A percentile compares a stretch with the other conserved stretches of the same genome.
These are phyloP conservation scores for Turdus rufiventris DNA, from an alignment of 2,113 vertebrate species.

Conservation along the genomic window DNA sequence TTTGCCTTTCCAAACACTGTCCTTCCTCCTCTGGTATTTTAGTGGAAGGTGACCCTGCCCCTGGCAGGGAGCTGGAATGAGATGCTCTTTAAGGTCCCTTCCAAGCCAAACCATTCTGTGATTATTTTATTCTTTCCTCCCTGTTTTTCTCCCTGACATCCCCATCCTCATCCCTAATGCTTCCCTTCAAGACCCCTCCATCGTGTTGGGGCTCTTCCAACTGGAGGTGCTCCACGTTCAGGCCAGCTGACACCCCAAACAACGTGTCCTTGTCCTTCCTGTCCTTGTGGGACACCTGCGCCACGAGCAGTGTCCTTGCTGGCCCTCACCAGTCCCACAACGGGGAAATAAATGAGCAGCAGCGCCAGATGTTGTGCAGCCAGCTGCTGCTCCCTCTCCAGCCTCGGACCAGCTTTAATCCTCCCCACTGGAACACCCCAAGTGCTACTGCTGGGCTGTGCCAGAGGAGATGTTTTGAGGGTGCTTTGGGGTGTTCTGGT, in stretches of 20 bases:
- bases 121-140: neutral
- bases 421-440: neutral
- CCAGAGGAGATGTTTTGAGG: neutral
- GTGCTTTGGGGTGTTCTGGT: neutral
- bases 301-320: fast-evolving
- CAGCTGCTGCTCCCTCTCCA: neutral
- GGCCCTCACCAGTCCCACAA: neutral
- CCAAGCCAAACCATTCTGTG: neutral
- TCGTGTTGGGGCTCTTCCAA: neutral
- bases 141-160: neutral
- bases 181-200: neutral
- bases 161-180: neutral
- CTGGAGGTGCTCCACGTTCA: neutral
- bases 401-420: neutral
- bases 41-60: neutral
- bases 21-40: neutral
- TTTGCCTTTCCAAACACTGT: neutral
- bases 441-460: neutral
- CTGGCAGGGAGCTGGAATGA: neutral
- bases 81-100: neutral
- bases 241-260: neutral
- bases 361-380: neutral
- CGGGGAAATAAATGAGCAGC: conserved; percentile 1
- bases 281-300: neutral
- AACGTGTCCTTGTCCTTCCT: neutral